Evolutionary conservation across 2,113 vertebrate genomes (phyloP).

Genomic region (Chroicocephalus ridibundus): DNA sequence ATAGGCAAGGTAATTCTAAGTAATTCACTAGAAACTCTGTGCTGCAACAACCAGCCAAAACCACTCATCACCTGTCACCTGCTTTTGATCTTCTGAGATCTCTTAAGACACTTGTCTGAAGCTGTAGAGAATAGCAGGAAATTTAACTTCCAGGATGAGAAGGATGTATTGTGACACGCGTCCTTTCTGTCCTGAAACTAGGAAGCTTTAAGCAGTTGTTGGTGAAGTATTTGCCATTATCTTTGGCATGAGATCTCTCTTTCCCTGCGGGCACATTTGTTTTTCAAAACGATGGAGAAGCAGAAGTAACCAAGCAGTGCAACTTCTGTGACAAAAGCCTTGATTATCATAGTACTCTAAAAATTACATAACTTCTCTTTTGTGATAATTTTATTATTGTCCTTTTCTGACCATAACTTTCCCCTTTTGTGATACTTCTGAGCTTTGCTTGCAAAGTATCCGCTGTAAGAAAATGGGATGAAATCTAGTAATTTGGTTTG

Average conservation of each 20-base stretch:
- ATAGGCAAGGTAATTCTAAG: neutral
- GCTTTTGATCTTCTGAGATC: neutral
- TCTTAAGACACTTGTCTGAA: neutral
- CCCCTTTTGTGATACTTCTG: neutral
- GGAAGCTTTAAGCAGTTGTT: neutral
- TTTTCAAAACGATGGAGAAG: neutral
- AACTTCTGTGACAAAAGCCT: neutral
- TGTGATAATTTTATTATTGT: neutral
- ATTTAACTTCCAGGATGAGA: neutral
- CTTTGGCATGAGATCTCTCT: neutral
- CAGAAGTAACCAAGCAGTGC: neutral
- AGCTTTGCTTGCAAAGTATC: neutral
- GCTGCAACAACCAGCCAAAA: neutral
- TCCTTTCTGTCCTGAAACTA: neutral
- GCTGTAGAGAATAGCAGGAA: neutral
- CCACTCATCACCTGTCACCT: neutral
- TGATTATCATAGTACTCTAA: neutral
- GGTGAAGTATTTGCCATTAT: neutral
- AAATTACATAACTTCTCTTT: neutral
- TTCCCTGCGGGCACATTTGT: neutral
- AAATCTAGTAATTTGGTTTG: neutral
- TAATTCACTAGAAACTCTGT: neutral
- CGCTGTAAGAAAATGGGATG: neutral
- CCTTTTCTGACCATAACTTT: neutral
- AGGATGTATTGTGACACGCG: neutral